Evolutionary conservation across 2,113 vertebrate species (phyloP), one percentile per base, ranked within the genome.

Genomic region (Dryoscopus gambensis): DNA sequence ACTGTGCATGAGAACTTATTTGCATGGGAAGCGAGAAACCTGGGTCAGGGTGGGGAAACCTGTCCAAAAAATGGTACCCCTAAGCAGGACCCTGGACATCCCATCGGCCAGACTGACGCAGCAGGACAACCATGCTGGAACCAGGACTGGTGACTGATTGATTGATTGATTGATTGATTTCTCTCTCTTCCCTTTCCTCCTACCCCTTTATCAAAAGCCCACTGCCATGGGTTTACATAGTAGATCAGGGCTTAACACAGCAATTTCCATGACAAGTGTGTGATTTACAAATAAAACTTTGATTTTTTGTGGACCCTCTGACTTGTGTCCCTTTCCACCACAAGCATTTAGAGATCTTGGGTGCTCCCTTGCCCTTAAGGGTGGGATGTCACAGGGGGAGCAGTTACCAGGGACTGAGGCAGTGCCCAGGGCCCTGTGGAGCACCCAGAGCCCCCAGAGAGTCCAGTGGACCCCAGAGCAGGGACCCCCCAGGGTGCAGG

Each of bases 41-140:
- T 9, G 31, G 6, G 13, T 6, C 56, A 20, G 31, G 31, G 4
- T 33, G 28, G 12, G 55, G 19, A 33, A 40, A 55, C 13, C 47
- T 62, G 47, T 4, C 35, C 42, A 2, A 27, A 25, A 13, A 35
- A 13, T 22, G 30, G 3, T 5, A 4, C 22, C 10, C 28, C 17
- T 8, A 5, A 28, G 44, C 63, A 59, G 44, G 13, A 40, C 11
- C 39, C 20, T 4, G 39, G 39, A 39, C 39, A 39, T 39, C 39
- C 37, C 52, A 5, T 3, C 13, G 24, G 42, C 60, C 3, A 5
- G 39, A 4, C 4, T 4, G 2, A 7, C 5, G 5, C 56, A 11
- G 56, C 65, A 12, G 30, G 30, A 25, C 7, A n/a, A 10, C 3
- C 7, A 2, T 46, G 49, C 75, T 70, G 40, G 30, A 42, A 15